Evolutionary conservation across 2,113 vertebrate species (phyloP).

Genomic region (Varanus salvator): DNA sequence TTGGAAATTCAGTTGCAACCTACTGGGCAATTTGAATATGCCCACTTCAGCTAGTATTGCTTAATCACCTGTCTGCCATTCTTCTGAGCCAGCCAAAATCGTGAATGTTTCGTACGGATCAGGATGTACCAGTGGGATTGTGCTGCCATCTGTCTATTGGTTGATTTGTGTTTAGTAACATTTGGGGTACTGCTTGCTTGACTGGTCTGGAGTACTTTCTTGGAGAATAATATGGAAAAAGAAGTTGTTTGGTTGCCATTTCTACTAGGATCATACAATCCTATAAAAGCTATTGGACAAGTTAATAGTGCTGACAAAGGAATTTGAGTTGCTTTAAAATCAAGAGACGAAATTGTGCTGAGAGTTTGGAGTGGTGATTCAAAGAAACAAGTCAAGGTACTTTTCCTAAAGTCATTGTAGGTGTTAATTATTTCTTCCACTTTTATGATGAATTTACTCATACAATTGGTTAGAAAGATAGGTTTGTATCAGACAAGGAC

Average conservation of each 20-base stretch:
- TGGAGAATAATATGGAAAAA: background rate
- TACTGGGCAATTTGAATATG: background rate
- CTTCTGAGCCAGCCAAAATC: background rate
- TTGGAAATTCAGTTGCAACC: background rate
- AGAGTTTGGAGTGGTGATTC: background rate
- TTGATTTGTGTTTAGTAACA: background rate
- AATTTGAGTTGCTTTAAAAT: background rate
- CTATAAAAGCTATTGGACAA: conserved; percentile 17
- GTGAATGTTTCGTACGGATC: background rate
- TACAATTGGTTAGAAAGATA: conserved; percentile 10
- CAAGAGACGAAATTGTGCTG: conserved; percentile 29
- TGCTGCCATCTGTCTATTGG: background rate
- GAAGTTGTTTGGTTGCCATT: background rate
- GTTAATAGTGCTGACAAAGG: background rate
- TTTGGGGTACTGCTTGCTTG: background rate
- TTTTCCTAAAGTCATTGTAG: background rate
- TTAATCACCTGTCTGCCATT: background rate
- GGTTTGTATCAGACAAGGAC: conserved; percentile 1
- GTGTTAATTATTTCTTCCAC: conserved; percentile 44
- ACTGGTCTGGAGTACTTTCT: background rate
- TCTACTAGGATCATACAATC: conserved; percentile 4
- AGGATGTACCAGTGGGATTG: background rate
- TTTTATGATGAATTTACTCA: conserved; percentile 37
- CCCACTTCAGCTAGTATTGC: background rate
- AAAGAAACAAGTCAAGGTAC: background rate